Base-by-base conservation (phyloP, 1,140 invertebrate species). In the Macrocentrus cingulum region DNA sequence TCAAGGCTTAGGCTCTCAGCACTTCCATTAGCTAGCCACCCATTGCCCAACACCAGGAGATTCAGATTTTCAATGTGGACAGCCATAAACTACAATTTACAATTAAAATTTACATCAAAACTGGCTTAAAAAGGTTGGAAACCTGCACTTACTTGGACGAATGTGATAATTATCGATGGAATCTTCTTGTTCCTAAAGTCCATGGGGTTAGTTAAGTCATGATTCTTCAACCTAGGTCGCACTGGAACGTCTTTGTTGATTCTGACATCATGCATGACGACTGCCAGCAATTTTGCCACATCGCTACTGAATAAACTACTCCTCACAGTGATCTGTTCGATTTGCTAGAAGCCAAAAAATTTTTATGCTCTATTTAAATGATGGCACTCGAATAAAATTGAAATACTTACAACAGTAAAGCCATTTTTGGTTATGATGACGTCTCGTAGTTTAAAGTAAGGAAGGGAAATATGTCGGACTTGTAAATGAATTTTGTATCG, bases 291-390 rank as follows among this genome's bases (percentile, higher is more conserved):
- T 79, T 95, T 97, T 16, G 90, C 92, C 19, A 92, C 88, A 62
- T 94, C 91, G 7, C 91, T 92, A 72, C 92, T 95, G 52, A 95
- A 85, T 70, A 94, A 88, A 79, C 92, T 94, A 72, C 92, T 95
- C 13, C 90, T 85, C 52, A 95, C 83, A 66, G 90, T 88, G 52
- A 95, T 86, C 74, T 92, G 87, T 67, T 94, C 91, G 59, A 96
- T 87, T 80, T 92, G 87, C 91, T 95, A 64, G 25, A 82, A 80
- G 29, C 56, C 67, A 61, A 59, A 48, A 53, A 16, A 41, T 36
- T 58, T 37, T n/a, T n/a, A n/a, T n/a, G n/a, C n/a, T 44, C 6
- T 44, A 19, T 15, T 16, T 34, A 0, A 9, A 22, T 13, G 19
- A 1, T 7, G 22, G 8, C n/a, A n/a, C 16, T 16, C 13, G 3